Percentiles rank a stretch among this genome's conserved stretches.
Evolutionary conservation across 1,140 invertebrate species (phyloP).

Genomic region (Drosophila hydei): DNA sequence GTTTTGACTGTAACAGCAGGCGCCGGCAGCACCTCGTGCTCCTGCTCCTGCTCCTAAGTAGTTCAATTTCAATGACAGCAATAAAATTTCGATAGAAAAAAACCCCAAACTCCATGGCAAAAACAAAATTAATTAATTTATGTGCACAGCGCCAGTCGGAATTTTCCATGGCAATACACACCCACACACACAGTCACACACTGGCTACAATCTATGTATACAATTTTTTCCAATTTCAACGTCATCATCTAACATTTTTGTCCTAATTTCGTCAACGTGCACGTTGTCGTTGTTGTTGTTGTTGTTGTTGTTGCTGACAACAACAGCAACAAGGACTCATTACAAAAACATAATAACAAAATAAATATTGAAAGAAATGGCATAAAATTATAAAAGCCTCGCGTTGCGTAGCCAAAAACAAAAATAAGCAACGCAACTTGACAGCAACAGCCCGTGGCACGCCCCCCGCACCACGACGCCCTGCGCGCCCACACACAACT

Average conservation of each 20-base stretch:
- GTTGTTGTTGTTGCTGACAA: constrained; percentile 47
- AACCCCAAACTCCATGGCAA: constrained; percentile 40
- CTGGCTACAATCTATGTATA: constrained; percentile 65
- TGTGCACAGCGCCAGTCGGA: constrained; percentile 58
- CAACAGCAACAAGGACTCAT: constrained; percentile 64
- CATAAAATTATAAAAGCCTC: constrained; percentile 81
- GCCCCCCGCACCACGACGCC: neutral
- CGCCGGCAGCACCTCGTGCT: neutral
- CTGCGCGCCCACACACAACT: constrained; percentile 1
- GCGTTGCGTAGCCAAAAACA: constrained; percentile 25
- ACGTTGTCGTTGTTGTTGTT: constrained; percentile 1
- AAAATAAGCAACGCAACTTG: constrained; percentile 52
- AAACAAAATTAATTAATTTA: constrained; percentile 82
- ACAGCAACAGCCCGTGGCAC: constrained; percentile 50
- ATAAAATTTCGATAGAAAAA: constrained; percentile 52
- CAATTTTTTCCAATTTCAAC: constrained; percentile 79
- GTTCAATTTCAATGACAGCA: constrained; percentile 55
- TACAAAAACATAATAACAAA: constrained; percentile 82
- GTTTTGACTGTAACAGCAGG: constrained; percentile 55
- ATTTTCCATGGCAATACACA: constrained; percentile 76
- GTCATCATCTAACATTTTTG: constrained; percentile 62
- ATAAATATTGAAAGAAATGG: constrained; percentile 82
- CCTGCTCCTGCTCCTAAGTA: constrained; percentile 24
- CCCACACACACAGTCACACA: constrained; percentile 31
- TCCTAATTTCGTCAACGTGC: constrained; percentile 48